Base-by-base conservation (phyloP, 1,140 invertebrate genomes). In the Pogonomyrmex barbatus region DNA sequence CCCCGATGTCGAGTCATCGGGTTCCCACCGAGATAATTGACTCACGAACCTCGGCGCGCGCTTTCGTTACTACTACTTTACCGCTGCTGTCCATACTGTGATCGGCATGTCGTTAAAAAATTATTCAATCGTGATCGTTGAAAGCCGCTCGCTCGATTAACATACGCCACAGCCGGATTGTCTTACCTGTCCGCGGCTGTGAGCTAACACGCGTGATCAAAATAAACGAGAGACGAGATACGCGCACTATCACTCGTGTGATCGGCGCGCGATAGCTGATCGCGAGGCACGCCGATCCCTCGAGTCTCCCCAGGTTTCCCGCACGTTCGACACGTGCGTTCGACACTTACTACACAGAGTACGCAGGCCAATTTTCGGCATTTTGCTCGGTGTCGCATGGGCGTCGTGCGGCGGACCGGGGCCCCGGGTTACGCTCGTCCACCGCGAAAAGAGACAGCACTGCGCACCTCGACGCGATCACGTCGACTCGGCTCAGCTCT, bases 341-440 rank as follows among this genome's bases (percentile, higher is more conserved):
- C 24, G 63, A 81, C 88, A 93, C 92, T 93, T 93, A 93, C 93
- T 93, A 93, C 93, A 94, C 91, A 92, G 89, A 89, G 82, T 91
- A 88, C 89, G 89, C 82, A 93, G 90, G 87, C 88, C 89, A 90
- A 92, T 88, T 81, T 70, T 70, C 89, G 91, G 89, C 93, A 94
- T 93, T 90, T 94, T 93, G 91, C 90, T 39, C 63, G 88, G 83
- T 89, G 91, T 94, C 88, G 91, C 92, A 92, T 92, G 85, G 87
- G 92, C 88, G 71, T 78, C 86, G 86, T 87, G 85, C 70, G 70
- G 62, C 56, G 63, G 73, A 75, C 54, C 65, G 86, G 78, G 60
- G 73, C 71, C 75, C 10, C 91, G 90, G 87, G 91, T 85, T 89
- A 91, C 78, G 82, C 91, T 87, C 92, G 92, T 88, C 91, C 90